Evolutionary conservation across 2,113 vertebrate genomes (phyloP).

Genomic region (Dromiciops gliroides): DNA sequence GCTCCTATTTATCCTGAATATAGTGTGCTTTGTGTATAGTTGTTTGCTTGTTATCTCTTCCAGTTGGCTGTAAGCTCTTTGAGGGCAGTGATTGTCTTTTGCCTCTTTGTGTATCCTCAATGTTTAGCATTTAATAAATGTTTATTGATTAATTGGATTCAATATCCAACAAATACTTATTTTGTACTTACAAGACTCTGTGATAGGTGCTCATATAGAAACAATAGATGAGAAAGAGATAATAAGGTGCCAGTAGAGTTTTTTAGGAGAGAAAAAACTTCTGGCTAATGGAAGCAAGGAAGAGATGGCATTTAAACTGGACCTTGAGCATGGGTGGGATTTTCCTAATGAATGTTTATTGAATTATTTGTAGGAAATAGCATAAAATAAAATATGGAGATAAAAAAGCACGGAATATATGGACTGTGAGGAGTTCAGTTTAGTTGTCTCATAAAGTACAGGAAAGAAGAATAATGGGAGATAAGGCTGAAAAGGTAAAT

Average conservation of each 20-base stretch:
- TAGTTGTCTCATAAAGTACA: background rate
- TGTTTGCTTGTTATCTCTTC: background rate
- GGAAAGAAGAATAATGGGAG: background rate
- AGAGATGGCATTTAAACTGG: background rate
- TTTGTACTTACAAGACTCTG: background rate
- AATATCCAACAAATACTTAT: background rate
- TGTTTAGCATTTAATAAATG: background rate
- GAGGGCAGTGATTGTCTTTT: background rate
- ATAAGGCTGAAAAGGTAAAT: background rate
- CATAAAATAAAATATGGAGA: background rate
- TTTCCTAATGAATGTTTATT: background rate
- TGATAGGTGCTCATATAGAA: background rate
- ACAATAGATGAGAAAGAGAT: background rate
- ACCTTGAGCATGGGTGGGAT: background rate
- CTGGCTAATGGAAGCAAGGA: background rate
- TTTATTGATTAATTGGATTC: slow-evolving; percentile 6
- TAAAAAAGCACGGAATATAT: background rate
- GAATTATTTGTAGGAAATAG: background rate
- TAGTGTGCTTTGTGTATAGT: background rate
- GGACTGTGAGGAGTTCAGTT: background rate
- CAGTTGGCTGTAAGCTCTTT: background rate
- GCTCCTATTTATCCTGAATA: background rate
- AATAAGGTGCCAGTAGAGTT: background rate
- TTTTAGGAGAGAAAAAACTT: too few species aligned
- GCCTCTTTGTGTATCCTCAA: background rate